Base-by-base conservation (phyloP, 1,140 invertebrate species). In the Epicauta chinensis region DNA sequence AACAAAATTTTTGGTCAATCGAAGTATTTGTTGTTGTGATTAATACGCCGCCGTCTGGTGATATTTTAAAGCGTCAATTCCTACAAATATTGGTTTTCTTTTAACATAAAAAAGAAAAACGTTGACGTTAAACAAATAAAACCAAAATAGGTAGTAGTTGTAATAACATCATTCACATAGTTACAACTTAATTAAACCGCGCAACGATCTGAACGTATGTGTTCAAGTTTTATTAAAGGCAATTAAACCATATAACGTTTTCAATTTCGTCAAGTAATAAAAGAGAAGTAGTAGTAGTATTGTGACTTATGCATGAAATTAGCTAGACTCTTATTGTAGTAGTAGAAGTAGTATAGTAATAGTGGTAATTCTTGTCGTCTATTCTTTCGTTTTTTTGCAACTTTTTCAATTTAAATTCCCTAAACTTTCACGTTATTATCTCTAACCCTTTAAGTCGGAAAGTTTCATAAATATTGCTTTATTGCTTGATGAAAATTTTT, bases 101-200 rank as follows among this genome's bases (percentile, higher is more conserved):
- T 23, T 5, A 23, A 23, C 7, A 23, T 23, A 23, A 23, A 7
- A 23, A 23, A 2, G 7, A 23, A 23, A 23, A 23, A 2, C 23
- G n/a, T n/a, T n/a, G n/a, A n/a, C 2, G 23, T n/a, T n/a, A 60
- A 60, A 60, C 58, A 55, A 55, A 60, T 60, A 60, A 55, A 58
- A 55, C 55, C 56, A 51, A 23, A 60, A 57, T 53, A 58, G 58
- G 51, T 59, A 62, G 50, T 23, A 23, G 23, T 23, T 23, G 23
- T 7, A 23, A 23, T 23, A 23, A 23, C 56, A 63, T 63, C 59
- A 59, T 56, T 60, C 61, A 63, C 59, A 63, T 56, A 58, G 58
- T 56, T 60, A 57, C 58, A 56, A 60, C 61, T 60, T 60, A 63
- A 63, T 63, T 61, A 63, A 63, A 60, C 62, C 62, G 52, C 60